Base-by-base conservation (phyloP, 2,113 vertebrate genomes). In the Mellivora capensis region DNA sequence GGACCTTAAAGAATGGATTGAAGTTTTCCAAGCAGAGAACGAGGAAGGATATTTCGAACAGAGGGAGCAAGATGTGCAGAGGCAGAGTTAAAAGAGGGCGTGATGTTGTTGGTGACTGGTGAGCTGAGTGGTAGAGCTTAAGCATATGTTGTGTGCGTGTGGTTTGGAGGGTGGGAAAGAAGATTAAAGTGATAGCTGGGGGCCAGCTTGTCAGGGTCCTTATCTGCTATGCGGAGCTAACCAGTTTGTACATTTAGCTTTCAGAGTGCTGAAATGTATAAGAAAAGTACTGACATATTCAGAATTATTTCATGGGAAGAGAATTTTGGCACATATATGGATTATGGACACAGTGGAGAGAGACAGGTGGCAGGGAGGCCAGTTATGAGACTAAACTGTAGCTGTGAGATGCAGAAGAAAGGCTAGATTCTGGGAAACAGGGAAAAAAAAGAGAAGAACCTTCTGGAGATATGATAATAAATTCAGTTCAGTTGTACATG, bases 231-330 rank as follows among this genome's bases (percentile, higher is more conserved):
- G 20, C 57, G 9, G 23, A 90, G 12, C 69, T 83, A 64, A 94
- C 83, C 95, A 87, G 23, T 97, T 92, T 84, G 47, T 84, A 76
- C 39, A 59, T 96, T 97, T 96, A 96, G 74, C 67, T 87, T 95
- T 90, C 37, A 31, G 44, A 79, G 12, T 76, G 39, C 42, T 87
- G 20, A 39, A 71, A 90, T 87, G 87, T 90, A 42, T 96, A 93
- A 87, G 79, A 83, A 84, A 96, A 83, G 20, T 62, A 95, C 23
- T 52, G 52, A 87, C 31, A 85, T 27, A 57, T 31, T 81, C 14
- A 81, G 72, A 93, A 49, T 62, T 95, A 44, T 62, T 95, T 83
- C 29, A 7, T 94, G 83, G 29, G 34, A 90, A 87, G 59, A 87
- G 15, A 96, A 67, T 86, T 95, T 25, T 93, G n/a, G 23, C 93